These are phyloP conservation scores for Hippocampus abdominalis DNA, from an alignment of 2,113 vertebrate species.

Conservation along the genomic window DNA sequence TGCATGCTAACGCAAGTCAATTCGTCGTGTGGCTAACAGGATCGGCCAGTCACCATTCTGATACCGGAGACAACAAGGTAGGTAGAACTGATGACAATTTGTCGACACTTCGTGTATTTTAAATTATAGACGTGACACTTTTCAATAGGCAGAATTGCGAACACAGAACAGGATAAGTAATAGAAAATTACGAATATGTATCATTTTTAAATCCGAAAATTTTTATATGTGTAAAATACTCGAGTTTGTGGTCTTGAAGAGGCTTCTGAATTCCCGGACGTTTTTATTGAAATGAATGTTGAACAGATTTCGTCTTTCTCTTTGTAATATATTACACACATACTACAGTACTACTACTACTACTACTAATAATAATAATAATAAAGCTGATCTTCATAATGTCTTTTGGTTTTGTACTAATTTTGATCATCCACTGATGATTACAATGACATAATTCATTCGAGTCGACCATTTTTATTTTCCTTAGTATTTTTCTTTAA, in stretches of 20 bases:
- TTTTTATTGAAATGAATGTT: not conserved
- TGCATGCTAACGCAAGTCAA: constrained; percentile 39
- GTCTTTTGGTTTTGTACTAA: not conserved
- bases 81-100: constrained; percentile 41
- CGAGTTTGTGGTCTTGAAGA: not conserved
- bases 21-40: constrained; percentile 36
- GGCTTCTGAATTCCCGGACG: not conserved
- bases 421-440: not conserved
- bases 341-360: too few relatives aligned
- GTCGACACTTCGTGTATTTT: not conserved
- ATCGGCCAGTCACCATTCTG: constrained; percentile 28
- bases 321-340: not conserved
- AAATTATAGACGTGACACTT: not conserved
- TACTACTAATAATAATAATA: too few relatives aligned
- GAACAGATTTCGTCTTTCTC: not conserved
- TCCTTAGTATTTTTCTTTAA: not conserved
- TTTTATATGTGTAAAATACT: not conserved
- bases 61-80: constrained; percentile 49
- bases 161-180: not conserved
- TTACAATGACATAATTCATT: not conserved
- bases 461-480: not conserved
- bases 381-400: not conserved
- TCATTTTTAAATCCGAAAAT: not conserved
- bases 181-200: not conserved
- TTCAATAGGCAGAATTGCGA: too few relatives aligned